Base-by-base conservation (phyloP, 2,888 invertebrate species). In the Byasa hedistus region DNA sequence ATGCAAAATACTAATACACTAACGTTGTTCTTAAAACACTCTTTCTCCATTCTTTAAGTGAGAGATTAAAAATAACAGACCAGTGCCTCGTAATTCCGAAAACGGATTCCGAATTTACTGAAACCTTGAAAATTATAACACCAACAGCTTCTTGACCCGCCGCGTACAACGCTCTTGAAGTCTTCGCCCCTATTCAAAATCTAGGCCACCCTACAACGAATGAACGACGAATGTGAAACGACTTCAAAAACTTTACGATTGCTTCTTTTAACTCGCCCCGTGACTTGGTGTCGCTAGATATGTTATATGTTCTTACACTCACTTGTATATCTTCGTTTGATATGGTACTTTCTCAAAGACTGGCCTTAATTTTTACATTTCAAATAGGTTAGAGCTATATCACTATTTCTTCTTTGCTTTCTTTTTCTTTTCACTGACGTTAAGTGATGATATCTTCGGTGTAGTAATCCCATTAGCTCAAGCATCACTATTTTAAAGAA, bases 141-240 rank as follows among this genome's bases (percentile, higher is more conserved):
- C 52, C 58, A 54, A 58, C 54, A 59, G 24, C 52, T 39, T 59
- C 64, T 65, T 65, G 64, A 65, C 64, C 64, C 55, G 59, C 27
- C 27, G 44, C 39, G 44, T n/a, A 12, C 64, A 27, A 60, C 59
- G 44, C 55, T 59, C 59, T 59, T 65, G 12, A 60, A 44, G 54
- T 58, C 58, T 65, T 58, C 64, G 19, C 57, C 64, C 23, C 54
- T 64, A 36, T 64, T 64, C 36, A 64, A 57, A 64, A 64, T 64
- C 64, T 64, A 59, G 64, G 64, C 44, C 64, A 59, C 54, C 39
- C 54, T 44, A 48, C 24, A 39, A 39, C 48, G 39, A 39, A 48
- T n/a, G 19, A 48, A n/a, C 48, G 19, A 59, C 54, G 32, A 22
- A 52, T 44, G 39, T 54, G n/a, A 39, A 59, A 54, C 39, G 22